A percentile compares a stretch with the other conserved stretches of the same genome.
phyloP scores from a whole-genome alignment of 2,113 vertebrate genomes.

The Epinephelus cyanopodus region DNA sequence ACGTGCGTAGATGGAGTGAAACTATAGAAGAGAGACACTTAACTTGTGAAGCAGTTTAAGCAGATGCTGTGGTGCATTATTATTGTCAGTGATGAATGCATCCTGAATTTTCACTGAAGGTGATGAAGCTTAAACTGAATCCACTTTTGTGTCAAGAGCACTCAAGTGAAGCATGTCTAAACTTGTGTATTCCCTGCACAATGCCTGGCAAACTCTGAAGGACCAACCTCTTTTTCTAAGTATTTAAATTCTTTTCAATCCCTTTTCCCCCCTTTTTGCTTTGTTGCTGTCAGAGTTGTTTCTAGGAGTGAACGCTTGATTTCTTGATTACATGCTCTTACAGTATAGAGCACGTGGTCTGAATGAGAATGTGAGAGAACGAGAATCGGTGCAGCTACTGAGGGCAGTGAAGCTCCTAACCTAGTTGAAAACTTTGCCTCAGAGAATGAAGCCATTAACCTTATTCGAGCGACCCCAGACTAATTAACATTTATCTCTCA shows the following conservation, averaged over 20 bases:
- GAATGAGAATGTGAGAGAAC: conserved; percentile 22
- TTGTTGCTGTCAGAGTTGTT: background rate
- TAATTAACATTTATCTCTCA: conserved; percentile 63
- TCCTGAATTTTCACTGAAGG: conserved; percentile 11
- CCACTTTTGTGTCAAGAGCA: background rate
- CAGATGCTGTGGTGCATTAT: conserved; percentile 7
- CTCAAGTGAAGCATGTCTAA: conserved; percentile 4
- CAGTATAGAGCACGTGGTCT: background rate
- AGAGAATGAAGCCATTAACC: conserved; percentile 45
- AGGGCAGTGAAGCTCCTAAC: conserved; percentile 2
- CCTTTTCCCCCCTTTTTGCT: background rate
- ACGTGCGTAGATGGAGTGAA: conserved; percentile 3
- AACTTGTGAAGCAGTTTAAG: conserved; percentile 12
- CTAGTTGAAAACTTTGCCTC: conserved; percentile 24
- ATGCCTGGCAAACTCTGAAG: conserved; percentile 3
- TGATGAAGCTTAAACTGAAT: conserved; percentile 27
- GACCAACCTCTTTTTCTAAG: conserved; percentile 12
- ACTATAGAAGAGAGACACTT: background rate
- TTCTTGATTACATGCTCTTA: conserved; percentile 38
- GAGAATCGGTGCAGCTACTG: background rate
- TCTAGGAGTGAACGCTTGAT: conserved; percentile 9
- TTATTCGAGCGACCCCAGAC: conserved; percentile 48
- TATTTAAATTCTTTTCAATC: background rate
- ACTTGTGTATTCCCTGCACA: conserved; percentile 18
- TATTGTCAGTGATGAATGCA: conserved; percentile 33